Percentiles rank a stretch among this genome's conserved stretches.
Conservation (phyloP, 2,113 vertebrate genomes). For the Protobothrops mucrosquamatus region DNA sequence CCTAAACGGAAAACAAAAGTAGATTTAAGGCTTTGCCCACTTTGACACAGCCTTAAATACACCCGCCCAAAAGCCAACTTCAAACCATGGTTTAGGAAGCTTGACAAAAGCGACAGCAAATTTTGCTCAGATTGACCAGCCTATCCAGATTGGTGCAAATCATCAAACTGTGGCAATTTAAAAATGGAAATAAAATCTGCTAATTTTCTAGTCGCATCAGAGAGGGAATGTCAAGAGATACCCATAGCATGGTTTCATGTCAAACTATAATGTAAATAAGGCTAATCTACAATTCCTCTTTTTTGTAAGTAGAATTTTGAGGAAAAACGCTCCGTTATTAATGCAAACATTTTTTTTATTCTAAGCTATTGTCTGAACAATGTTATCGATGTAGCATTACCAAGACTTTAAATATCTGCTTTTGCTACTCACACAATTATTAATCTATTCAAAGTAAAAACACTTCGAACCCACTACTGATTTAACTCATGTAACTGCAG, state of each 20-base stretch:
- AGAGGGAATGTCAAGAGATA: neutral
- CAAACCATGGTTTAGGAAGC: neutral
- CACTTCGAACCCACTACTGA: neutral
- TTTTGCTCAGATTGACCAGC: neutral
- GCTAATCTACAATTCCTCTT: neutral
- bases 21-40: constrained; percentile 8
- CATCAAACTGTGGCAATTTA: neutral
- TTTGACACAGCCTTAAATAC: neutral
- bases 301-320: neutral
- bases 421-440: neutral
- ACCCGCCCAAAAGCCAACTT: neutral
- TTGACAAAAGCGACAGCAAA: neutral
- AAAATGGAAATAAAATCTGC: neutral
- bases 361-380: neutral
- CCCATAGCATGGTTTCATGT: neutral
- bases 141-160: neutral
- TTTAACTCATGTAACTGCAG: neutral
- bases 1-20: constrained; percentile 69
- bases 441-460: neutral
- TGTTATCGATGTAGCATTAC: neutral
- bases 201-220: neutral
- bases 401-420: neutral
- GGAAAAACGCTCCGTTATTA: neutral
- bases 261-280: neutral
- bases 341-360: neutral